A percentile compares a stretch with the other conserved stretches of the same genome.
phyloP scores from a whole-genome alignment of 1,140 invertebrate genomes.

The Leptinotarsa undecemlineata region DNA sequence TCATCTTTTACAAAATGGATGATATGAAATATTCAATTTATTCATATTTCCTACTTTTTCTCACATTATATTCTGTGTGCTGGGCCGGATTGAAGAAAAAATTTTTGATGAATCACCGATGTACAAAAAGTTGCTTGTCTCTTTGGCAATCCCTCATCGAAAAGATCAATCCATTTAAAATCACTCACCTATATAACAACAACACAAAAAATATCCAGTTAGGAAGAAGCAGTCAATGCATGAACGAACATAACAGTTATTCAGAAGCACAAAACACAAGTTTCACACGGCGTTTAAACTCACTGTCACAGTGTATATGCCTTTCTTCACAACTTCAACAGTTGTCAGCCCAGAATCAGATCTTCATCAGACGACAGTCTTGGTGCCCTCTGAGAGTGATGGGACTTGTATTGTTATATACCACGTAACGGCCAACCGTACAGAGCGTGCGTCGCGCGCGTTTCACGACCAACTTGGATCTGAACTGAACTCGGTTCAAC shows the following conservation, averaged over 20 bases:
- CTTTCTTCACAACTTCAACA: not conserved
- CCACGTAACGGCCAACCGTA: not conserved
- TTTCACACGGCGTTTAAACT: conserved; percentile 9
- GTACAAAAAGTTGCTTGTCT: not conserved
- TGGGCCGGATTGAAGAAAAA: too few relatives aligned
- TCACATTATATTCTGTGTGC: too few relatives aligned
- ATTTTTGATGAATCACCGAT: too few relatives aligned
- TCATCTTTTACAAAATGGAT: too few relatives aligned
- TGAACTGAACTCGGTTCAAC: conserved; percentile 25
- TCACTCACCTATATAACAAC: conserved; percentile 2
- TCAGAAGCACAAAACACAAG: conserved; percentile 13
- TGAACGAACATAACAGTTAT: not conserved
- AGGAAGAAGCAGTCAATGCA: not conserved
- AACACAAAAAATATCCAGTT: conserved; percentile 1
- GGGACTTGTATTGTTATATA: conserved; percentile 7
- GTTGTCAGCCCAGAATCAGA: not conserved
- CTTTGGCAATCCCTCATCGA: not conserved
- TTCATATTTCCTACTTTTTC: too few relatives aligned
- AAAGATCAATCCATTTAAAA: not conserved
- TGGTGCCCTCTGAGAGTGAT: not conserved
- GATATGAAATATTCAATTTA: too few relatives aligned
- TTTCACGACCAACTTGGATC: not conserved
- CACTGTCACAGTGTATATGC: not conserved
- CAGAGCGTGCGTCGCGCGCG: conserved; percentile 13
- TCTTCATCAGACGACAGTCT: not conserved